Conservation (phyloP, 1,140 invertebrate genomes). For the Zophobas morio region DNA sequence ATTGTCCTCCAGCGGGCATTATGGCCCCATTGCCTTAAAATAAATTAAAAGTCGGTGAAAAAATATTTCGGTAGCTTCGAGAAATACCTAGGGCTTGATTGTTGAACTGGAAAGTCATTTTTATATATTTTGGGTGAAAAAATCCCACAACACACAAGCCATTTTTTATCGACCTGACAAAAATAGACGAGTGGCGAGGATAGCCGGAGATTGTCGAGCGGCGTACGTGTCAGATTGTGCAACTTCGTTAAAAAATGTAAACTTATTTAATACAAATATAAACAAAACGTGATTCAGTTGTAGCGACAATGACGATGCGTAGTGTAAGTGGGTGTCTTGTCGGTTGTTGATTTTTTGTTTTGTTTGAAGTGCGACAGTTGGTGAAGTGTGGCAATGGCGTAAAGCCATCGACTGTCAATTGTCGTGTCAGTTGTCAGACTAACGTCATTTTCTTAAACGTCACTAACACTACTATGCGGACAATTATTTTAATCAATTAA, state of each 20-base stretch:
- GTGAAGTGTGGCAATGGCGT: too few relatives aligned
- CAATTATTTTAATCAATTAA: slow-evolving; percentile 42
- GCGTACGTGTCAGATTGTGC: not conserved
- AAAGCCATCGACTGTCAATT: slow-evolving; percentile 2
- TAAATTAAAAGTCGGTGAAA: not conserved
- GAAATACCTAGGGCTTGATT: slow-evolving; percentile 21
- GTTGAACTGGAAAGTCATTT: slow-evolving; percentile 41
- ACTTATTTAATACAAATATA: not conserved
- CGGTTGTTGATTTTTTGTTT: too few relatives aligned
- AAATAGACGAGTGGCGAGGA: too few relatives aligned
- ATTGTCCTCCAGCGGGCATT: slow-evolving; percentile 17
- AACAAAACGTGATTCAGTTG: not conserved
- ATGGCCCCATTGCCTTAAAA: slow-evolving; percentile 37
- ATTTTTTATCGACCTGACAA: slow-evolving; percentile 32
- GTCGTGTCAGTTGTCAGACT: slow-evolving; percentile 10
- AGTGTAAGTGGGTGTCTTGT: too few relatives aligned
- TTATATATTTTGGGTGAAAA: slow-evolving; percentile 3
- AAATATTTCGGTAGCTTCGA: not conserved
- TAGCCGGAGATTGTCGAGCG: not conserved
- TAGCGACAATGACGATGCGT: not conserved
- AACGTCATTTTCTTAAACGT: slow-evolving; percentile 41
- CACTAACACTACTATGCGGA: slow-evolving; percentile 38
- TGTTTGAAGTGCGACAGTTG: too few relatives aligned
- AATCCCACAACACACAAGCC: slow-evolving; percentile 1
- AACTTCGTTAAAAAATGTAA: not conserved